These are phyloP conservation scores for Cheilosia vulpina DNA, from an alignment of 2,888 invertebrate genomes.

Conservation along the genomic window DNA sequence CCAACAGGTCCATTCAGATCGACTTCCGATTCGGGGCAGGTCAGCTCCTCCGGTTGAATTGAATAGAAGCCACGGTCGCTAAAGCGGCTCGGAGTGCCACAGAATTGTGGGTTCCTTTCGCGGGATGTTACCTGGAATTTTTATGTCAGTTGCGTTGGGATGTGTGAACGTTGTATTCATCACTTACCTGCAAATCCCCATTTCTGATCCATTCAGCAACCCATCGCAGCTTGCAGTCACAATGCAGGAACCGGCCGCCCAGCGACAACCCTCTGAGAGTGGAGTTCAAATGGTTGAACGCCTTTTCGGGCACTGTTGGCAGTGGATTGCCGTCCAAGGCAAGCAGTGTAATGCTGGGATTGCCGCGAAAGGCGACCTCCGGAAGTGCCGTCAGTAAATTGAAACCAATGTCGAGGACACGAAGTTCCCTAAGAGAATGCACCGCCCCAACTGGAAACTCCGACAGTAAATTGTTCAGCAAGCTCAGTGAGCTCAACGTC, in stretches of 20 bases:
- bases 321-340: slow-evolving; percentile 96
- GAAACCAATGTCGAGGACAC: slow-evolving; percentile 96
- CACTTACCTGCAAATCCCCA: slow-evolving; percentile 90
- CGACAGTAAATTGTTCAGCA: slow-evolving; percentile 93
- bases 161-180: background rate
- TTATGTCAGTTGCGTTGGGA: background rate
- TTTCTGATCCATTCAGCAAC: slow-evolving; percentile 95
- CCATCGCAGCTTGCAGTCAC: slow-evolving; percentile 95
- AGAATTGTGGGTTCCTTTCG: slow-evolving; percentile 96
- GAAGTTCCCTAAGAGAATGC: slow-evolving; percentile 89
- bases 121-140: slow-evolving; percentile 88
- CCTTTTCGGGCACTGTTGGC: slow-evolving; percentile 91
- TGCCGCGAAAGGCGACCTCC: slow-evolving; percentile 90
- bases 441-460: slow-evolving; percentile 94
- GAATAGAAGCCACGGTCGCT: slow-evolving; percentile 94
- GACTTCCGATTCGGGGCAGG: slow-evolving; percentile 85
- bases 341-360: slow-evolving; percentile 92
- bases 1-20: slow-evolving; percentile 83
- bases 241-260: slow-evolving; percentile 94
- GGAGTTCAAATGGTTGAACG: slow-evolving; percentile 91
- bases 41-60: slow-evolving; percentile 90
- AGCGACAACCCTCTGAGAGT: slow-evolving; percentile 93
- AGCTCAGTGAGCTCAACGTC: slow-evolving; percentile 93
- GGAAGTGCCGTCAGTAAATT: slow-evolving; percentile 94
- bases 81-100: slow-evolving; percentile 92